phyloP scores from a whole-genome alignment of 2,113 vertebrate species.

The Oryzias celebensis region DNA sequence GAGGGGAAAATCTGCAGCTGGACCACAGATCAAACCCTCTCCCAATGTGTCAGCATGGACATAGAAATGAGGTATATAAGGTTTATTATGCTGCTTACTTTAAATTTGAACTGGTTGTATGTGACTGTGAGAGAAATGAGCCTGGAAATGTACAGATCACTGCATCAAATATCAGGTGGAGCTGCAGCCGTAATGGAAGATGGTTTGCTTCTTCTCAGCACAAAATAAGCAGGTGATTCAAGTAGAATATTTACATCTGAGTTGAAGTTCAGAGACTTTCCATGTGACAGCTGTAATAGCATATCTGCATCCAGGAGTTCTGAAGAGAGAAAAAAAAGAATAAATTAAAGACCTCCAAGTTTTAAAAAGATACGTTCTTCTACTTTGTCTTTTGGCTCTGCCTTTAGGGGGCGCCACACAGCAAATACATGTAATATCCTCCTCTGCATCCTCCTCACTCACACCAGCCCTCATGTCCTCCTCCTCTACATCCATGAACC shows the following conservation, averaged over 20 bases:
- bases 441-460: no score
- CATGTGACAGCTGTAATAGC: slow-evolving; percentile 48
- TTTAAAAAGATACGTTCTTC: neutral
- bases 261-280: slow-evolving; percentile 54
- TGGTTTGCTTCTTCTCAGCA: slow-evolving; percentile 39
- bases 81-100: slow-evolving; percentile 39
- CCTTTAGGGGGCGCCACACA: no score
- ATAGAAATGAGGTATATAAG: slow-evolving; percentile 71
- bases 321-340: slow-evolving; percentile 31
- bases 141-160: slow-evolving; percentile 20
- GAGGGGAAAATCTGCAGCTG: slow-evolving; percentile 72
- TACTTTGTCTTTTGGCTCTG: no score
- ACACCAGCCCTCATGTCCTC: no score
- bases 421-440: no score
- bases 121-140: slow-evolving; percentile 19
- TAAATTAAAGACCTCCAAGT: neutral
- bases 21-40: slow-evolving; percentile 55
- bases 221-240: slow-evolving; percentile 58
- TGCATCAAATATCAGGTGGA: slow-evolving; percentile 3
- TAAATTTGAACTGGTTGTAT: slow-evolving; percentile 13
- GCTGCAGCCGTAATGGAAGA: slow-evolving; percentile 16
- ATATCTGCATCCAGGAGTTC: slow-evolving; percentile 43
- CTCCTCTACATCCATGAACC: no score
- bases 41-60: slow-evolving; percentile 64
- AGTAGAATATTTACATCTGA: slow-evolving; percentile 65